Conservation (phyloP, 2,888 invertebrate species). For the Cyclophora punctaria region DNA sequence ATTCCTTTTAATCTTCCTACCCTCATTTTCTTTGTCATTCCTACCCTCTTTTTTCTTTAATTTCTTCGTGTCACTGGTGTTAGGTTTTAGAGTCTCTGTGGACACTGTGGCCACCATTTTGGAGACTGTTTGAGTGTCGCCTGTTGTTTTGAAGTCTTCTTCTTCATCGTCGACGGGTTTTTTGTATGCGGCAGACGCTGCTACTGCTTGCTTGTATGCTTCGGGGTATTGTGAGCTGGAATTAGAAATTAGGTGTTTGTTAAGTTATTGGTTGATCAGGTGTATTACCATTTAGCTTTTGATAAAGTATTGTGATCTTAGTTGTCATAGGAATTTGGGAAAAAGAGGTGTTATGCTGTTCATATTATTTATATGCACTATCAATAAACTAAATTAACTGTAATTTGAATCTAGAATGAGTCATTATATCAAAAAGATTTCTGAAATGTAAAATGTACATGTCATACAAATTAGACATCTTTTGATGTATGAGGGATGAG, state of each 20-base stretch:
- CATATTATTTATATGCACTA: no score
- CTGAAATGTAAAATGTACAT: no score
- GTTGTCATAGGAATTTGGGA: no score
- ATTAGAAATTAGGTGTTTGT: constrained; percentile 7
- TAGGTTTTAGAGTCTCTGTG: constrained; percentile 65
- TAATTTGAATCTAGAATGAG: no score
- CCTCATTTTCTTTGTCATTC: constrained; percentile 18
- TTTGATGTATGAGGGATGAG: no score
- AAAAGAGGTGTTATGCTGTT: no score
- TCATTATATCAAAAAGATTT: no score
- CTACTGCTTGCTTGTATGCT: constrained; percentile 77
- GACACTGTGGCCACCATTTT: constrained; percentile 67
- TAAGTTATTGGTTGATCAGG: no score
- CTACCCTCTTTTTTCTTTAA: constrained; percentile 41
- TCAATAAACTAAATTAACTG: no score
- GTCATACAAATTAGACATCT: no score
- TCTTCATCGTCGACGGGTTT: constrained; percentile 57
- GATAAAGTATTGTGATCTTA: no score
- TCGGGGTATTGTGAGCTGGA: constrained; percentile 78
- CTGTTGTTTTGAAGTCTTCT: constrained; percentile 42
- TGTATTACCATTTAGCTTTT: no score
- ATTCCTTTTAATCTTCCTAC: constrained; percentile 35
- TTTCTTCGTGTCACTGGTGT: constrained; percentile 45
- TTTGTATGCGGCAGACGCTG: constrained; percentile 63
- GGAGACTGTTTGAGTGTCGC: constrained; percentile 40